phyloP scores from a whole-genome alignment of 2,888 invertebrate species.

The Tridacna crocea region DNA sequence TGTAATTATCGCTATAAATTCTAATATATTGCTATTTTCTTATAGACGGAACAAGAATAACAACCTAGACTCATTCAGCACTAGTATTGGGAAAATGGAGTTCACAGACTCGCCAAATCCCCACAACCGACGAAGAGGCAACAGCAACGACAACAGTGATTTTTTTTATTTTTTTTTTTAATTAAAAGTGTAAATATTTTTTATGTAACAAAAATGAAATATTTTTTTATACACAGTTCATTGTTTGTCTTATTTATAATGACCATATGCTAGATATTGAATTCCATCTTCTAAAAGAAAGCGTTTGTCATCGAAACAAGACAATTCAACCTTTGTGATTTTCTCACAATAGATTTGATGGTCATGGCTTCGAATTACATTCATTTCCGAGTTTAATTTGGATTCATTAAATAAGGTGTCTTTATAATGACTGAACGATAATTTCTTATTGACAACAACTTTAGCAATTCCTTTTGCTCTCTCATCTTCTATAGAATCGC shows the following conservation, averaged over 20 bases:
- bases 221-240: background rate
- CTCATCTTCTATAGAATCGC: slow-evolving; percentile 32
- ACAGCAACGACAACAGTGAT: no score
- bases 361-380: slow-evolving; percentile 34
- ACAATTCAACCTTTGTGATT: background rate
- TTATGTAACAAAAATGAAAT: no score
- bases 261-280: background rate
- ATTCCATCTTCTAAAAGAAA: slow-evolving; percentile 4
- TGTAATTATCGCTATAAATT: no score
- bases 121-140: no score
- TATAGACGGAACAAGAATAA: no score
- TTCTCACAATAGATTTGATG: slow-evolving; percentile 44
- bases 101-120: no score
- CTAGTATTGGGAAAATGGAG: no score
- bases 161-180: no score
- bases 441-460: slow-evolving; percentile 33
- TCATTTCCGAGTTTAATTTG: slow-evolving; percentile 30
- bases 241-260: slow-evolving; percentile 1
- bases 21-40: no score
- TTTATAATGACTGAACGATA: slow-evolving; percentile 39
- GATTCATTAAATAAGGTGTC: slow-evolving; percentile 36
- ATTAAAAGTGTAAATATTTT: no score
- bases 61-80: no score
- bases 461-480: slow-evolving; percentile 39
- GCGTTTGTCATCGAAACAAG: slow-evolving; percentile 5